phyloP scores from a whole-genome alignment of 1,140 invertebrate genomes.

The Lepidurus arcticus region DNA sequence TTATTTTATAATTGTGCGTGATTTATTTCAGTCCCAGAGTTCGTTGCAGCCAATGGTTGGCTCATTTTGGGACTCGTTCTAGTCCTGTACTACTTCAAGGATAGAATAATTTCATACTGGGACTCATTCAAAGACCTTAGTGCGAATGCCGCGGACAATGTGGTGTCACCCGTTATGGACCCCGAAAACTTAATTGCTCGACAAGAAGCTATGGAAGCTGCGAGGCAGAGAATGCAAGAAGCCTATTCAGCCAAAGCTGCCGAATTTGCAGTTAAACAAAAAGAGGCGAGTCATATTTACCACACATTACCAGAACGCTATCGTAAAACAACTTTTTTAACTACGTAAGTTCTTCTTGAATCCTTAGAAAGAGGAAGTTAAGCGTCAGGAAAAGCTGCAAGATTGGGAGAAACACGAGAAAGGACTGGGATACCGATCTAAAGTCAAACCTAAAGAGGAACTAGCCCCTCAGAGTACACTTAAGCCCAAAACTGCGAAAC shows the following conservation, averaged over 20 bases:
- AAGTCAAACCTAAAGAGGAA: conserved; percentile 16
- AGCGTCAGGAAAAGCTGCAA: conserved; percentile 28
- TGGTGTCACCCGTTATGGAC: not conserved
- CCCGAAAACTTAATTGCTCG: conserved; percentile 22
- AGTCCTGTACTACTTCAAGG: not conserved
- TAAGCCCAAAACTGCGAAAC: conserved; percentile 23
- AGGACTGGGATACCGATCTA: conserved; percentile 16
- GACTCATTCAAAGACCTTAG: no score
- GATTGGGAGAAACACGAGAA: conserved; percentile 26
- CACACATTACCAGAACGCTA: not conserved
- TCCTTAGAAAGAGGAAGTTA: conserved; percentile 25
- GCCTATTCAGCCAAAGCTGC: conserved; percentile 23
- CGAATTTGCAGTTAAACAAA: conserved; percentile 23
- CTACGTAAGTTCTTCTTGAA: not conserved
- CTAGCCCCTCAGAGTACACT: not conserved
- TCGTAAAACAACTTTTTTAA: no score
- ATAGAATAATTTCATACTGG: not conserved
- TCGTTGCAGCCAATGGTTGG: not conserved
- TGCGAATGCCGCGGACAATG: no score
- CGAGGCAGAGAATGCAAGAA: conserved; percentile 30
- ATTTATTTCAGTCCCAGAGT: not conserved
- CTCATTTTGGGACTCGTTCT: not conserved
- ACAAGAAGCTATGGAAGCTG: conserved; percentile 27
- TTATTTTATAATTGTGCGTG: not conserved
- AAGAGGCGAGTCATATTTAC: not conserved